These are phyloP conservation scores for Odobenus rosmarus DNA, from an alignment of 2,113 vertebrate species.

Conservation along the genomic window DNA sequence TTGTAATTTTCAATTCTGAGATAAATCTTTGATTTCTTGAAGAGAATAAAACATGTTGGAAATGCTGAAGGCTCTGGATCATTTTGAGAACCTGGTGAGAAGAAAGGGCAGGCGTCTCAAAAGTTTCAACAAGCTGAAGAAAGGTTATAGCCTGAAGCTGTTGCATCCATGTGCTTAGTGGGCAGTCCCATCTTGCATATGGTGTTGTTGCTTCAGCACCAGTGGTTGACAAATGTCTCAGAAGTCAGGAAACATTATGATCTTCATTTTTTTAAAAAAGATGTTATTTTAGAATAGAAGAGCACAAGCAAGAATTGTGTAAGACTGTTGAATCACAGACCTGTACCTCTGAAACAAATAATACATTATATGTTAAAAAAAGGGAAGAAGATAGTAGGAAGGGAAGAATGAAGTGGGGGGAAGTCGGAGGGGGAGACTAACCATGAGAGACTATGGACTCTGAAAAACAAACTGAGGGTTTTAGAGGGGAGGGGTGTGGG, in stretches of 20 bases:
- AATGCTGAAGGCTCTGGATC: neutral
- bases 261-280: neutral
- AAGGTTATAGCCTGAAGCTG: neutral
- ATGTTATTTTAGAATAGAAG: too few relatives aligned
- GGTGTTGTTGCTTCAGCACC: neutral
- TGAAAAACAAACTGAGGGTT: too few relatives aligned
- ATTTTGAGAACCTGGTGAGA: neutral
- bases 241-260: neutral
- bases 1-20: neutral
- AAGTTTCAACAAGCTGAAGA: neutral
- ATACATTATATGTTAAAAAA: too few relatives aligned
- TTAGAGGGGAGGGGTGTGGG: too few relatives aligned
- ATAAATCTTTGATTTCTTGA: neutral
- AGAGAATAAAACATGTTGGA: neutral
- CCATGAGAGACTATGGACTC: too few relatives aligned
- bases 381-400: too few relatives aligned
- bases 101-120: neutral
- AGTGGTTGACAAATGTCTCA: neutral
- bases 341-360: too few relatives aligned
- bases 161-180: neutral
- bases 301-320: too few relatives aligned
- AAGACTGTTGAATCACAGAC: too few relatives aligned
- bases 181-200: too few relatives aligned
- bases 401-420: too few relatives aligned
- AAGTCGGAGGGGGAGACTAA: too few relatives aligned